Base-by-base conservation (phyloP, 1,140 invertebrate genomes). In the Drosophila micromelanica region DNA sequence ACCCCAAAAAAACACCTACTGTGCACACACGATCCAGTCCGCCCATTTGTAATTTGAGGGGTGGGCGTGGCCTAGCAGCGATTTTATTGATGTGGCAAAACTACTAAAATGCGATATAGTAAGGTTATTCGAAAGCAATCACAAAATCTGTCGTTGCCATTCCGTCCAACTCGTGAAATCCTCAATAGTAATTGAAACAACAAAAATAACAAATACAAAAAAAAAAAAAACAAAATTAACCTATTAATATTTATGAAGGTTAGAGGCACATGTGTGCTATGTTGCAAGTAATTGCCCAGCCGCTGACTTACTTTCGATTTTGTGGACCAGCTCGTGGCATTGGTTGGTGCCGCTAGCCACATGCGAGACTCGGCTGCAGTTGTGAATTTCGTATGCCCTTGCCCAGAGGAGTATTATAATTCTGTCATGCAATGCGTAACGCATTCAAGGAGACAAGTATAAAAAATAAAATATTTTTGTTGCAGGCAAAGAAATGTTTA, bases 171-270 rank as follows among this genome's bases (percentile, higher is more conserved):
- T 63, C 54, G 49, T 57, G 46, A 78, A 85, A 70, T 49, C 51
- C 43, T 60, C 56, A 20, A 59, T 48, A 48, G 62, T 38, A 73
- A 51, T 27, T 27, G 4, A 6, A 6, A 27, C 27, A 27, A 27
- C 27, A 27, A 27, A 49, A 54, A 2, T 23, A 23, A 3, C 20
- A 23, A 23, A 3, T 3, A 23, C 7, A 37, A 15, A 35, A 63
- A 52, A 12, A 49, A 64, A 46, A 54, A 32, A 63, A 40, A 23
- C 46, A 65, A 49, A 73, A 38, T 46, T 48, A 73, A 57, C 64
- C 56, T 60, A 67, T 89, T 78, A 76, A 89, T 87, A 89, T 89
- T 79, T 43, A 82, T 89, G 84, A 87, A 89, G 82, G 82, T 78
- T 69, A 52, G 30, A 52, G 35, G 55, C 52, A 51, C 71, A 27